A percentile compares a stretch with the other conserved stretches of the same genome.
Conservation (phyloP, 2,888 invertebrate genomes). For the Temnothorax rugatulus region DNA sequence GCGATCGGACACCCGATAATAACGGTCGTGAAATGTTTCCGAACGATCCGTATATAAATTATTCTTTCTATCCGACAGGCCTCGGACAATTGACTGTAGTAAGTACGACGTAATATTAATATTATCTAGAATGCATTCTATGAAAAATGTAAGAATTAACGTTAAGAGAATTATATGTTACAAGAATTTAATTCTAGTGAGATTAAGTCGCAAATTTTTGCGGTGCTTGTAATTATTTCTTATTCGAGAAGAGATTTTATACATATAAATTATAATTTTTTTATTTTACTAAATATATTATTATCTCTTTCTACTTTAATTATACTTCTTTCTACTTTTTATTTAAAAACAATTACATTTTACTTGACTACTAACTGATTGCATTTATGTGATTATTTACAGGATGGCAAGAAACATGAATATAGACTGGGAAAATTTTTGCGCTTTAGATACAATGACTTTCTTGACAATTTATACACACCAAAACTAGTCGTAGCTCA, state of each 20-base stretch:
- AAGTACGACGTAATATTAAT: conserved; percentile 77
- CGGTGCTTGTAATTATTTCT: background rate
- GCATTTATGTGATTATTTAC: conserved; percentile 56
- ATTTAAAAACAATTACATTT: background rate
- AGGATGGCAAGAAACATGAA: conserved; percentile 88
- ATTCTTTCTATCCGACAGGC: conserved; percentile 89
- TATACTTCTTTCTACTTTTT: background rate
- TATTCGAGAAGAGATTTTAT: background rate
- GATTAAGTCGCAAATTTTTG: background rate
- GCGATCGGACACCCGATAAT: conserved; percentile 90
- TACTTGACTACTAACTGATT: conserved; percentile 9
- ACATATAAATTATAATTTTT: background rate
- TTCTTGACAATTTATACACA: conserved; percentile 86
- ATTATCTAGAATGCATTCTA: background rate
- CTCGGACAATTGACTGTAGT: conserved; percentile 90
- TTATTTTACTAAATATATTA: background rate
- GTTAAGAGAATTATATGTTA: background rate
- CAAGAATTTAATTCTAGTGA: background rate
- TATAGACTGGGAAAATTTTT: conserved; percentile 87
- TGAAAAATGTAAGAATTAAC: background rate
- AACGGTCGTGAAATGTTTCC: conserved; percentile 87
- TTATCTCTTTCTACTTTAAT: background rate
- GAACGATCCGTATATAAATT: conserved; percentile 87
- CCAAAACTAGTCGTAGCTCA: conserved; percentile 84
- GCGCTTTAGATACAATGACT: conserved; percentile 86